phyloP scores from a whole-genome alignment of 2,113 vertebrate species.

The Halcyon malimbica region DNA sequence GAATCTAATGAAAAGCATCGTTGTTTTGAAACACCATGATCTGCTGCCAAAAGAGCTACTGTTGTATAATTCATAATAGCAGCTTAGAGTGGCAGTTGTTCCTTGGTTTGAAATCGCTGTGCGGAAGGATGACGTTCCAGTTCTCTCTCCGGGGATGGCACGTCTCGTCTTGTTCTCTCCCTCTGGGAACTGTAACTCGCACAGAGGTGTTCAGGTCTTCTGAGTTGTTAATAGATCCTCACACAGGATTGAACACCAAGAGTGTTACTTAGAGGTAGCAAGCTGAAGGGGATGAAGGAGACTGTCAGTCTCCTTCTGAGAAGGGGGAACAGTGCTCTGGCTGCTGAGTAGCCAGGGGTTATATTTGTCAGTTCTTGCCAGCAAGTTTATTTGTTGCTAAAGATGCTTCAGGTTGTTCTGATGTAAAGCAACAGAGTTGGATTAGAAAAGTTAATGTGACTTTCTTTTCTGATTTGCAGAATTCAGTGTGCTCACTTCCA shows the following conservation, averaged over 20 bases:
- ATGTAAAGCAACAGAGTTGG: not conserved
- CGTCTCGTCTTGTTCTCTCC: not conserved
- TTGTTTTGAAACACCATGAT: constrained; percentile 15
- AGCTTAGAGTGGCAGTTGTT: constrained; percentile 25
- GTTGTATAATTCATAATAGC: constrained; percentile 48
- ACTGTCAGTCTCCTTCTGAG: not conserved
- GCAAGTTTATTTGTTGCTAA: not conserved
- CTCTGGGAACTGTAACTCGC: not conserved
- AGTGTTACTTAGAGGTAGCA: not conserved
- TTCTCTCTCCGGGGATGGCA: not conserved
- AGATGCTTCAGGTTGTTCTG: not conserved
- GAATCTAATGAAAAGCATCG: not conserved
- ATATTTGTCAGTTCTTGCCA: not conserved
- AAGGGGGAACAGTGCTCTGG: not conserved
- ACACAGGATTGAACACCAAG: not conserved
- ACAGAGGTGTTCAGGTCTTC: not conserved
- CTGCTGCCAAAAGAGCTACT: constrained; percentile 34
- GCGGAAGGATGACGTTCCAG: constrained; percentile 2
- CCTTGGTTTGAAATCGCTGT: not conserved
- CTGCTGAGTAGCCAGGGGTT: not conserved
- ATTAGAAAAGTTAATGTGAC: not conserved
- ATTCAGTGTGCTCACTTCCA: not conserved
- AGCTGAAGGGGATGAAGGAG: not conserved
- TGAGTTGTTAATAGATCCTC: not conserved
- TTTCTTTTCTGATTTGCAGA: not conserved